Conservation (phyloP, 2,888 invertebrate genomes). For the Drosophila mayaguana region DNA sequence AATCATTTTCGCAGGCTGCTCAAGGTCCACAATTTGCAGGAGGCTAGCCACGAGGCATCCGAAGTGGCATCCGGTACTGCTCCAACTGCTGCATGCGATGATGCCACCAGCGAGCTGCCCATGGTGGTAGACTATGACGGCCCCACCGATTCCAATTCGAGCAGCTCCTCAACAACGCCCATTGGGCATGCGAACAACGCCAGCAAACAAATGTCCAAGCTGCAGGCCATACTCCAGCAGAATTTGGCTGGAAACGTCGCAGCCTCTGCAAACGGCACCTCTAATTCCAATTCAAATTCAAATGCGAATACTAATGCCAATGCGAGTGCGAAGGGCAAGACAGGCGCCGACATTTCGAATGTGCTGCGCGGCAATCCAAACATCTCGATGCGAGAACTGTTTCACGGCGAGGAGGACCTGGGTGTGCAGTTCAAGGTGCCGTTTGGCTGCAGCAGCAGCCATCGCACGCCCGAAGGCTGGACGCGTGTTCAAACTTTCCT, state of each 20-base stretch:
- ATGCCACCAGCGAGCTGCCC: constrained; percentile 70
- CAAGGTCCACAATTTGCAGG: constrained; percentile 90
- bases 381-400: constrained; percentile 92
- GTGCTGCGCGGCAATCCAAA: constrained; percentile 88
- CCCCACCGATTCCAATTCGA: constrained; percentile 76
- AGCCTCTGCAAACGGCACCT: constrained; percentile 8
- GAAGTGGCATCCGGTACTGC: constrained; percentile 70
- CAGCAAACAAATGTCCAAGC: constrained; percentile 81
- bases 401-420: constrained; percentile 94
- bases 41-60: constrained; percentile 82
- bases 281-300: constrained; percentile 4
- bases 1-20: constrained; percentile 87
- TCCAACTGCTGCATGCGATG: constrained; percentile 38
- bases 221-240: constrained; percentile 83
- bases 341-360: constrained; percentile 82
- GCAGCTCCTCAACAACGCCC: constrained; percentile 71
- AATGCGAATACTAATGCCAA: constrained; percentile 22
- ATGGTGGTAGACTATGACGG: constrained; percentile 83
- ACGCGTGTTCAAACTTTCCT: constrained; percentile 92
- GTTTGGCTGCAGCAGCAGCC: constrained; percentile 86
- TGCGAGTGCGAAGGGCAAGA: constrained; percentile 48
- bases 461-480: constrained; percentile 92
- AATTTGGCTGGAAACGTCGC: constrained; percentile 49
- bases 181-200: constrained; percentile 25
- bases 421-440: constrained; percentile 90